Evolutionary conservation across 1,140 invertebrate genomes (phyloP), one percentile per base, ranked within the genome.

Genomic region (Microvelia longipes): DNA sequence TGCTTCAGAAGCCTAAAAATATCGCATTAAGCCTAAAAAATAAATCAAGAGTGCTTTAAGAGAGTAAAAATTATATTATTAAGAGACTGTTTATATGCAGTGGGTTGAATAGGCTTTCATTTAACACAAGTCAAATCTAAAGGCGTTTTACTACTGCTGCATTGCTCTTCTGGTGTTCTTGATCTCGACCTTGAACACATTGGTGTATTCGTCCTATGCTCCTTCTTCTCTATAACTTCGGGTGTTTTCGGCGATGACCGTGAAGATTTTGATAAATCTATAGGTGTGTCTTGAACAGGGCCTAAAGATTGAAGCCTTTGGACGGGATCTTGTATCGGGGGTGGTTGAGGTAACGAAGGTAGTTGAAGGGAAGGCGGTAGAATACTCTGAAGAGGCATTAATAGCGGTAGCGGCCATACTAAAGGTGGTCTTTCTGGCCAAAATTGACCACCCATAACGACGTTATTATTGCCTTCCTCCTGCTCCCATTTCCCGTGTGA

Each of bases 121-220:
- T 70, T 70, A 24, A 70, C 65, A 61, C 69, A 70, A 27, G 69
- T 70, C 15, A 70, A 64, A 29, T 70, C 69, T 60, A 70, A 28
- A 66, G 69, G 69, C 28, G 69, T 70, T 61, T 28, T 67, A 28
- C 35, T 70, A 19, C 5, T 24, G 5, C 11, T 15, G 2, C 5
- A 5, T 64, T 26, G 15, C 2, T 64, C 15, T 64, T 26, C 2
- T 25, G 15, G 62, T 2, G 62, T 14, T 24, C 62, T 64, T 64
- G 62, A 64, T 13, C 2, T 13, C 24, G 25, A 64, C n/a, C n/a
- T n/a, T 50, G 35, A 50, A 50, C 5, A 50, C 5, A 11, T 50
- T 11, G 35, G 35, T 50, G 35, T 50, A 50, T 5, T 11, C 35
- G 35, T 5, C 35, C 35, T 50, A 11, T 5, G 35, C 35, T 50